Conservation (phyloP, 2,888 invertebrate species). For the Oscheius sp. region DNA sequence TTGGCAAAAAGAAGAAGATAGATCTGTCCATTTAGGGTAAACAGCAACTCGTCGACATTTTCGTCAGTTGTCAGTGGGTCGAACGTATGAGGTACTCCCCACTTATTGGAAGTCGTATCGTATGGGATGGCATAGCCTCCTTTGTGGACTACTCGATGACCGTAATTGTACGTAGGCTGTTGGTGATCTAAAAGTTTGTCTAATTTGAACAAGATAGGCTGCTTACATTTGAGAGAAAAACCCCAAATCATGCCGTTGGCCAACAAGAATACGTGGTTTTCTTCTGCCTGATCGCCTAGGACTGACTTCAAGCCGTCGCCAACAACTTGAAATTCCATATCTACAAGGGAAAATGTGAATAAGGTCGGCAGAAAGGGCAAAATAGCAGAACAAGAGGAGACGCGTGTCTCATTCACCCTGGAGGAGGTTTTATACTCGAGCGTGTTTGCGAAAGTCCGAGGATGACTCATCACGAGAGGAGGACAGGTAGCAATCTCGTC, state of each 20-base stretch:
- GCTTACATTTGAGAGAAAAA: slow-evolving; percentile 40
- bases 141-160: slow-evolving; percentile 49
- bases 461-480: slow-evolving; percentile 3
- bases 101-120: slow-evolving; percentile 41
- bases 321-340: slow-evolving; percentile 26
- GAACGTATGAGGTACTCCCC: slow-evolving; percentile 45
- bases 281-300: slow-evolving; percentile 7
- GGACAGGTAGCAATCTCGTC: background rate
- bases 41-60: slow-evolving; percentile 50
- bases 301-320: slow-evolving; percentile 12
- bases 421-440: background rate
- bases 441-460: slow-evolving; percentile 24
- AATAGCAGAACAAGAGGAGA: background rate
- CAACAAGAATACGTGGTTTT: slow-evolving; percentile 33
- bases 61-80: slow-evolving; percentile 44
- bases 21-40: slow-evolving; percentile 43
- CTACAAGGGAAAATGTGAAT: background rate
- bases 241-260: slow-evolving; percentile 39
- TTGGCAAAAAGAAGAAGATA: slow-evolving; percentile 45
- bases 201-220: slow-evolving; percentile 12
- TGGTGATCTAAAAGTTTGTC: slow-evolving; percentile 33
- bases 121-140: slow-evolving; percentile 53
- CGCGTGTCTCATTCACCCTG: background rate
- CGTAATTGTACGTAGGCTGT: slow-evolving; percentile 49
- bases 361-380: background rate